These are phyloP conservation scores for Thymelicus sylvestris DNA, from an alignment of 2,888 invertebrate species.

Conservation along the genomic window DNA sequence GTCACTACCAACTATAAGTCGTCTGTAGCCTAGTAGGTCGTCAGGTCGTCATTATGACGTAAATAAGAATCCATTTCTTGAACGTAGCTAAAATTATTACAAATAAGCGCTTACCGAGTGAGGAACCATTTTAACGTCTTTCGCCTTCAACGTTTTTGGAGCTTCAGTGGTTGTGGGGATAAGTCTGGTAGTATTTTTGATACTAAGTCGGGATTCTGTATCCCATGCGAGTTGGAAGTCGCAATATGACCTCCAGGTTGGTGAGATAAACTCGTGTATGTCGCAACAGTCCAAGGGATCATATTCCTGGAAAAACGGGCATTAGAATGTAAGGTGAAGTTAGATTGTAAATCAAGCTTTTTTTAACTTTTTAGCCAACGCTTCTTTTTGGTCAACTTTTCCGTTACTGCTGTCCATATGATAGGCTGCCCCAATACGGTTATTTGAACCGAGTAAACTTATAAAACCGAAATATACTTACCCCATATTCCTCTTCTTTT, in stretches of 20 bases:
- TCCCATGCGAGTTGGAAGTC: slow-evolving; percentile 63
- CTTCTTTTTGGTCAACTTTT: too few relatives aligned
- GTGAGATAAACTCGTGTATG: slow-evolving; percentile 60
- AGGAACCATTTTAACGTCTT: slow-evolving; percentile 66
- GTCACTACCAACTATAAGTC: too few relatives aligned
- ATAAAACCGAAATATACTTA: not conserved
- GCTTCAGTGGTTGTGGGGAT: slow-evolving; percentile 42
- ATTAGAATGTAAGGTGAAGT: too few relatives aligned
- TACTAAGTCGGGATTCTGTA: slow-evolving; percentile 52
- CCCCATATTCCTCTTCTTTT: slow-evolving; percentile 1
- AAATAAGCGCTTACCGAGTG: slow-evolving; percentile 56
- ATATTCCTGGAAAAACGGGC: slow-evolving; percentile 37
- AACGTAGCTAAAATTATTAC: too few relatives aligned
- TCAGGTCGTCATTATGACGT: too few relatives aligned
- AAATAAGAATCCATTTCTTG: too few relatives aligned
- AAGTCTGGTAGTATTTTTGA: slow-evolving; percentile 44
- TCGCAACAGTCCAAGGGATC: slow-evolving; percentile 75
- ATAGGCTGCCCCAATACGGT: too few relatives aligned
- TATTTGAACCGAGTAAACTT: too few relatives aligned
- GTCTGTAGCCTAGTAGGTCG: too few relatives aligned
- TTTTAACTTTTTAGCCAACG: too few relatives aligned
- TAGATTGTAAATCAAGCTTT: too few relatives aligned
- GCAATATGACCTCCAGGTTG: slow-evolving; percentile 63
- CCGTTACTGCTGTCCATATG: too few relatives aligned
- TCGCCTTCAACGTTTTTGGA: slow-evolving; percentile 43